Evolutionary conservation across 2,888 invertebrate species (phyloP).

Genomic region (Zaprionus obscuricornis): DNA sequence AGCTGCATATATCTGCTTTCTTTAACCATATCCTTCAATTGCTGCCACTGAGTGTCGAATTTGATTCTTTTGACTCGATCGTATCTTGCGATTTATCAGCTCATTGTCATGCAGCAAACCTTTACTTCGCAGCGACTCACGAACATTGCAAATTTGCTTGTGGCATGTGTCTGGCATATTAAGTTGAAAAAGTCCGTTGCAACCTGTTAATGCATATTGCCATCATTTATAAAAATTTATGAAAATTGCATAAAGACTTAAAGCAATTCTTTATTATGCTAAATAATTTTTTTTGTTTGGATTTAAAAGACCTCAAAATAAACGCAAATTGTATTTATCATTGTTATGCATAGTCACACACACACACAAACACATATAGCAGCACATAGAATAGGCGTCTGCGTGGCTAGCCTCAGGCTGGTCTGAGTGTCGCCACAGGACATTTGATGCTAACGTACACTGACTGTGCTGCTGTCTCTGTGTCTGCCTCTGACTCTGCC

Average conservation of each 20-base stretch:
- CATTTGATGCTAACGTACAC: constrained; percentile 39
- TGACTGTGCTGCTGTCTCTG: constrained; percentile 15
- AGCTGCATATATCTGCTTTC: constrained; percentile 51
- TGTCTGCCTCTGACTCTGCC: constrained; percentile 17
- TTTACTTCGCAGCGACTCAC: constrained; percentile 16
- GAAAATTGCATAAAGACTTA: neutral
- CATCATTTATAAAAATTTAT: too few species aligned
- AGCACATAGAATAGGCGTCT: too few species aligned
- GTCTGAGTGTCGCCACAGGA: constrained; percentile 51
- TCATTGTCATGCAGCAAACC: constrained; percentile 63
- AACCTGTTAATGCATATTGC: constrained; percentile 31
- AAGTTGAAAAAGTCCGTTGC: constrained; percentile 20
- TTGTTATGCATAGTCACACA: constrained; percentile 17
- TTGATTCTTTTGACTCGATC: constrained; percentile 38
- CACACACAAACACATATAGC: neutral
- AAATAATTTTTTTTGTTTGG: neutral
- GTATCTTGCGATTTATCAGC: constrained; percentile 14
- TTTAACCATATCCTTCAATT: constrained; percentile 36
- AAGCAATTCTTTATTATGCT: neutral
- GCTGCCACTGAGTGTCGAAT: constrained; percentile 42
- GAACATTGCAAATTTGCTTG: constrained; percentile 55
- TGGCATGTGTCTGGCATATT: constrained; percentile 53
- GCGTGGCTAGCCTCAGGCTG: constrained; percentile 37
- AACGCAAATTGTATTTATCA: too few species aligned
- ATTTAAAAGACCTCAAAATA: too few species aligned